Evolutionary conservation across 2,797 vertebrate genomes (phyloP).

Genomic region (Pseudochromis fuscus): DNA sequence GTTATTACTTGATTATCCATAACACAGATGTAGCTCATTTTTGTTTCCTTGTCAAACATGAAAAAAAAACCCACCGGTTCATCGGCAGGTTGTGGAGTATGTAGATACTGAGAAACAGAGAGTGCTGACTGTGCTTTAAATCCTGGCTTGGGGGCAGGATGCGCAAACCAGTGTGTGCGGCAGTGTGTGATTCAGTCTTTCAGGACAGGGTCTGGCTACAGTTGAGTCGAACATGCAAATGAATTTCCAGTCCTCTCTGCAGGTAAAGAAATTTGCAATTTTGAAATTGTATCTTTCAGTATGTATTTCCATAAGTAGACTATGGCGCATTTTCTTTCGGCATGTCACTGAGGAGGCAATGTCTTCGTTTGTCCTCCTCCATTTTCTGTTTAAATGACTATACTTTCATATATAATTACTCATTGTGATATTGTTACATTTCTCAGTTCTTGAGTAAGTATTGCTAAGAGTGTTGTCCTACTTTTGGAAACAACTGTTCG

Average conservation of each 20-base stretch:
- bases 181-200: conserved; percentile 33
- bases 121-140: conserved; percentile 45
- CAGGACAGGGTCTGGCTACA: conserved; percentile 22
- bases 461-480: conserved; percentile 4
- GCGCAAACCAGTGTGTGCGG: conserved; percentile 20
- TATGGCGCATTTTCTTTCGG: conserved; percentile 28
- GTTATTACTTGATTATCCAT: neutral
- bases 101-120: conserved; percentile 31
- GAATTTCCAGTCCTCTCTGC: conserved; percentile 35
- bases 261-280: conserved; percentile 35
- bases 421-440: conserved; percentile 14
- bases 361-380: neutral
- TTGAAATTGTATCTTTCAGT: conserved; percentile 37
- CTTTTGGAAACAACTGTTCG: conserved; percentile 20
- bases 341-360: conserved; percentile 6
- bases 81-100: conserved; percentile 31
- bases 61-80: conserved; percentile 6
- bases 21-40: conserved; percentile 12
- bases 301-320: conserved; percentile 21
- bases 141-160: conserved; percentile 32
- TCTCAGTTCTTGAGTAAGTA: conserved; percentile 18
- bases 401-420: conserved; percentile 10
- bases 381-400: conserved; percentile 4
- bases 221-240: conserved; percentile 48
- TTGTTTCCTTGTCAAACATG: conserved; percentile 25